Conservation (phyloP, 2,888 invertebrate genomes). For the Villa cingulata region DNA sequence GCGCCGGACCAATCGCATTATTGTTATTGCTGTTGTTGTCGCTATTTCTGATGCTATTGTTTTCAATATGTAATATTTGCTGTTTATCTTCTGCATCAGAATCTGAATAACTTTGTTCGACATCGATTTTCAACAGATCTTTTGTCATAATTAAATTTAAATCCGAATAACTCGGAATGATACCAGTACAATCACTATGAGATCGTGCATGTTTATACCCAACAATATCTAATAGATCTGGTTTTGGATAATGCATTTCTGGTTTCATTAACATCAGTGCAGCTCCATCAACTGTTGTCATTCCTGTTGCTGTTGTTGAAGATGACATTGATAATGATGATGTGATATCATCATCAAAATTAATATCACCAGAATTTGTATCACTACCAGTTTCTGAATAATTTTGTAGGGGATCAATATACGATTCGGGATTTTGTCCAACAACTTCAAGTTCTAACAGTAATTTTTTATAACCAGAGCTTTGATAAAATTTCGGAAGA, state of each 20-base stretch:
- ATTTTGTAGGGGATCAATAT: slow-evolving; percentile 7
- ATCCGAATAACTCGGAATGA: slow-evolving; percentile 9
- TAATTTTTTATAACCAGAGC: slow-evolving; percentile 16
- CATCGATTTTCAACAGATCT: not conserved
- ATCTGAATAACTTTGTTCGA: not conserved
- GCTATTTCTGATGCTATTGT: not conserved
- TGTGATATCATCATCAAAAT: slow-evolving; percentile 15
- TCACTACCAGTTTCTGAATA: slow-evolving; percentile 15
- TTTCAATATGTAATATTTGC: not conserved
- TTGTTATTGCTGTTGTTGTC: not conserved
- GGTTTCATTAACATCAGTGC: not conserved
- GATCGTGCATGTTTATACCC: slow-evolving; percentile 17
- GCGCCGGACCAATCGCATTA: not conserved
- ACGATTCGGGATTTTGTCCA: slow-evolving; percentile 10
- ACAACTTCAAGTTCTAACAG: slow-evolving; percentile 16
- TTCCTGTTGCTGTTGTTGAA: no score
- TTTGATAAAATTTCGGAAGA: slow-evolving; percentile 18
- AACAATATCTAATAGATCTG: slow-evolving; percentile 10
- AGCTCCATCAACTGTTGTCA: not conserved
- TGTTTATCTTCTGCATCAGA: not conserved
- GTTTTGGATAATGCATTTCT: slow-evolving; percentile 4
- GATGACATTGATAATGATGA: not conserved
- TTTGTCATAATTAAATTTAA: slow-evolving; percentile 4
- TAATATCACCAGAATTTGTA: slow-evolving; percentile 16
- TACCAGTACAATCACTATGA: slow-evolving; percentile 18